Percentiles rank a stretch among this genome's conserved stretches.
phyloP scores from a whole-genome alignment of 2,113 vertebrate species.

The Tupaia tana region DNA sequence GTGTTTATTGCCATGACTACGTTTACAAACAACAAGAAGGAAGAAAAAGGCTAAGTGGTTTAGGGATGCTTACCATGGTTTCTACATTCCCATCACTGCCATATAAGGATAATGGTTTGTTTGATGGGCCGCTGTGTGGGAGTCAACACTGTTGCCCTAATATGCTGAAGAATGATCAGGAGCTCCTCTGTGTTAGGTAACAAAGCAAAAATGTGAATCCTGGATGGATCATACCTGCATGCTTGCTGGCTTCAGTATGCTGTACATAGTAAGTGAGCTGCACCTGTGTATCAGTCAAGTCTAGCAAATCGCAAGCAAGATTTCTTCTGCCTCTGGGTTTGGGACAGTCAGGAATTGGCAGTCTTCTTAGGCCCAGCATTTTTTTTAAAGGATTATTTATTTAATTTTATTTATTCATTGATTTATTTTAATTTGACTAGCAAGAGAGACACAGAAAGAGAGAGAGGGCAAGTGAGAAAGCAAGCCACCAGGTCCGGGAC shows the following conservation, averaged over 20 bases:
- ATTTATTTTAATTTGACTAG: no score
- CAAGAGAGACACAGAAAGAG: no score
- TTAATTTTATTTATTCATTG: no score
- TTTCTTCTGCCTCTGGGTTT: constrained; percentile 19
- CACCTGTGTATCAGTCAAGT: constrained; percentile 49
- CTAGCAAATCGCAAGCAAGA: constrained; percentile 30
- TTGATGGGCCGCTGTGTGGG: constrained; percentile 17
- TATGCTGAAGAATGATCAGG: constrained; percentile 42
- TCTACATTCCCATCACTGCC: constrained; percentile 59
- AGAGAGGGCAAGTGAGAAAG: no score
- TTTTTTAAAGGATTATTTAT: not conserved
- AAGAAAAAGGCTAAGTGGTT: constrained; percentile 65
- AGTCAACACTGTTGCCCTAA: constrained; percentile 60
- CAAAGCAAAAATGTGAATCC: constrained; percentile 63
- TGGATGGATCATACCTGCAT: constrained; percentile 6
- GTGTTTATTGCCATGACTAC: constrained; percentile 78
- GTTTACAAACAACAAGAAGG: constrained; percentile 71
- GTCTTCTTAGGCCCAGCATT: not conserved
- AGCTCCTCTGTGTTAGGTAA: constrained; percentile 59
- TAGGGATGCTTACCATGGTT: constrained; percentile 56
- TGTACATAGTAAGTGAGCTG: constrained; percentile 30
- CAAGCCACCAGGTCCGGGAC: no score
- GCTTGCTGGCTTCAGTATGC: constrained; percentile 46
- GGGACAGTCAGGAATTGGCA: not conserved
- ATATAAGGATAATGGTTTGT: constrained; percentile 55